Evolutionary conservation across 2,113 vertebrate genomes (phyloP), one percentile per base, ranked within the genome.

Genomic region (Notiomystis cincta): DNA sequence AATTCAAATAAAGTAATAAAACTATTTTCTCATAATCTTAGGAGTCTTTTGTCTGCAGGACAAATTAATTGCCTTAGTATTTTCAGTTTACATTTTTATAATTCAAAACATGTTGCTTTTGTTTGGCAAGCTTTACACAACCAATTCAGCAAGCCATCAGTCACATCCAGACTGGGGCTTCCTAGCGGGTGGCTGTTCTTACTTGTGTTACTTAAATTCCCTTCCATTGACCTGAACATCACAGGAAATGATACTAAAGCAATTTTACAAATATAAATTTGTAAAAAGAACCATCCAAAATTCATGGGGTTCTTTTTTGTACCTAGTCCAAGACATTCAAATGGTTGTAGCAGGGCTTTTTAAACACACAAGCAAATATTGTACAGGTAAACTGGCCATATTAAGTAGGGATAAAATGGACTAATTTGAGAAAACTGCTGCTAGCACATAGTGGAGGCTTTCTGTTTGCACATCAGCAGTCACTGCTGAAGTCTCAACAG

Each of bases 91-190:
- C 14, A 89, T 72, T 90, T 93, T 69, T 76, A 1, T 57, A 92
- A 94, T 53, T 94, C 72, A 89, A 92, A 96, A 77, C 48, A 84
- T 60, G 79, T 92, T 71, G 53, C 40, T 87, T 90, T 84, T 89
- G 51, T 78, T 91, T 87, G 82, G 88, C 69, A 96, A 45, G 60
- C 80, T 82, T 83, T 75, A 57, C 69, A 89, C 57, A 71, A 53
- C 31, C 51, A 93, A 28, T 54, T 80, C 7, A 5, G 44, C 42
- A 73, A 48, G 35, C 61, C 62, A 90, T 38, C 71, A 90, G 38
- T 60, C 3, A 2, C n/a, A 64, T 6, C 22, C 30, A 83, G 72
- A 73, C 56, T 37, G 37, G 44, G 40, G 38, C 38, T 92, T 92
- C 61, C 82, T 45, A 53, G 22, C 0, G 1, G 35, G 67, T 48